Percentiles rank a stretch among this genome's conserved stretches.
phyloP scores from a whole-genome alignment of 37 sponge, comb jelly and placozoan genomes.

The Halichondria panicea region DNA sequence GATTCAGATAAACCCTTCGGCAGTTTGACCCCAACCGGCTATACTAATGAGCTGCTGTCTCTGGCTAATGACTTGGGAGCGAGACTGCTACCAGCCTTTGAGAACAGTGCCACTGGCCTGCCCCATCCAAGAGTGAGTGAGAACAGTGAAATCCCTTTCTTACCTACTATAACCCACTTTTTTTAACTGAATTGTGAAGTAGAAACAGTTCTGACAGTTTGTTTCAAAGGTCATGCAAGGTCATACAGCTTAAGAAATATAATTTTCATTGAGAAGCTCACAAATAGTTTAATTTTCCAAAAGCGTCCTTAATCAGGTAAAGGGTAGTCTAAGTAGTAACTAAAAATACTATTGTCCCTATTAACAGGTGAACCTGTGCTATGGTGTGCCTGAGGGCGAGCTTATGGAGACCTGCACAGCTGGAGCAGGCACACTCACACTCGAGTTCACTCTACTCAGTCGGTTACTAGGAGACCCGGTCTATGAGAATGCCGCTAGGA shows the following conservation, averaged over 20 bases:
- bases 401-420: slow-evolving; percentile 83
- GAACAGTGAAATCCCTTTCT: too few species aligned
- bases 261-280: too few species aligned
- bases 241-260: too few species aligned
- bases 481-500: slow-evolving; percentile 84
- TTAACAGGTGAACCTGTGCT: slow-evolving; percentile 82
- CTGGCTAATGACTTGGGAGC: slow-evolving; percentile 85
- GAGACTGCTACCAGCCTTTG: slow-evolving; percentile 91
- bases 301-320: too few species aligned
- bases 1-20: slow-evolving; percentile 77
- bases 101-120: slow-evolving; percentile 75
- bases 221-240: too few species aligned
- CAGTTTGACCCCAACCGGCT: slow-evolving; percentile 53
- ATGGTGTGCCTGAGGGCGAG: slow-evolving; percentile 53
- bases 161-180: too few species aligned
- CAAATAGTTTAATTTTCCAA: too few species aligned
- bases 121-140: slow-evolving; percentile 89
- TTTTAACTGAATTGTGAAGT: too few species aligned
- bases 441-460: slow-evolving; percentile 93
- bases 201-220: too few species aligned
- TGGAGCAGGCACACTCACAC: slow-evolving; percentile 88
- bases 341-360: too few species aligned
- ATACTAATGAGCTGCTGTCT: slow-evolving; percentile 78
- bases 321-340: too few species aligned
- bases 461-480: slow-evolving; percentile 86